Conservation (phyloP, 2,888 invertebrate species). For the Dicyrtoma fusca region DNA sequence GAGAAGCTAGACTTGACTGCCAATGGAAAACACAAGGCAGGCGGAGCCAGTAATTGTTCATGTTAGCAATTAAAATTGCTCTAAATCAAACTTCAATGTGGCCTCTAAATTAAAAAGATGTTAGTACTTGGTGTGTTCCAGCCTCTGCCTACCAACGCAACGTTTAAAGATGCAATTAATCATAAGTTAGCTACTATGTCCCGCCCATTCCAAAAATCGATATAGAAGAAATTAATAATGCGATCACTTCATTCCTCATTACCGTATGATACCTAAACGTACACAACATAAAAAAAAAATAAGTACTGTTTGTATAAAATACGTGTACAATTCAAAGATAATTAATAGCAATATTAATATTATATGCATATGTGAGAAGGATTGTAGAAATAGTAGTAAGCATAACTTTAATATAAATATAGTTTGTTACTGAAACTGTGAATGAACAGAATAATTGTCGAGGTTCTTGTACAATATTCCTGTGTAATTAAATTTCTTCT, state of each 20-base stretch:
- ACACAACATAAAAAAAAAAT: not conserved
- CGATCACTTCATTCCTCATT: not conserved
- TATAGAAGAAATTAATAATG: not conserved
- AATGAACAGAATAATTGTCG: too few species aligned
- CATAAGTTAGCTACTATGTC: not conserved
- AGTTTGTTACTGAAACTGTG: too few species aligned
- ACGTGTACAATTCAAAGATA: too few species aligned
- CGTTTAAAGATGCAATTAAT: conserved; percentile 23
- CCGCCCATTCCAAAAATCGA: not conserved
- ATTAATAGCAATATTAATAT: too few species aligned
- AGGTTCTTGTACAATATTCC: too few species aligned
- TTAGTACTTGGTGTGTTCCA: conserved; percentile 2
- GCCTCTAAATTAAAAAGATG: not conserved
- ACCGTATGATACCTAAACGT: not conserved
- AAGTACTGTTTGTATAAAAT: not conserved
- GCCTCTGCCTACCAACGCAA: conserved; percentile 16
- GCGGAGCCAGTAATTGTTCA: conserved; percentile 49
- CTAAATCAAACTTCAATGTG: not conserved
- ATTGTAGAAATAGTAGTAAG: too few species aligned
- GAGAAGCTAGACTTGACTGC: conserved; percentile 53
- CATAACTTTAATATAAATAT: too few species aligned
- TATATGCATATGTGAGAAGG: too few species aligned
- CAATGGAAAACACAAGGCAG: conserved; percentile 47
- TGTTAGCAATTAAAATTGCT: conserved; percentile 38
- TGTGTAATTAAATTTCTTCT: too few species aligned